A percentile compares a stretch with the other conserved stretches of the same genome.
Conservation (phyloP, 2,113 vertebrate genomes). For the Channa maculata region DNA sequence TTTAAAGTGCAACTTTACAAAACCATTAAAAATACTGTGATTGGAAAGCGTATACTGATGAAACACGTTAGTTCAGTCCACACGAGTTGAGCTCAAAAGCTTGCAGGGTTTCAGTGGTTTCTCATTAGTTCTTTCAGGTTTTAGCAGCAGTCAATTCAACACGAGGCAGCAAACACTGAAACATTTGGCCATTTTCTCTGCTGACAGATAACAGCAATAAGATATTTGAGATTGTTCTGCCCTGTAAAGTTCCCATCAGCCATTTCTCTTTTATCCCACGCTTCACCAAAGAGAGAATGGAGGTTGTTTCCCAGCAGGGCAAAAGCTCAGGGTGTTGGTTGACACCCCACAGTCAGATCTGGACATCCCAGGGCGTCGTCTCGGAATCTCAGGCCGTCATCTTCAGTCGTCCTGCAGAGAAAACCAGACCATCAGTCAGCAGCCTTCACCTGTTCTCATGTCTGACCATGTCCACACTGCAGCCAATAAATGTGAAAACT, state of each 20-base stretch:
- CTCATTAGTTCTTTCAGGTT: neutral
- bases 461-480: conserved; percentile 27
- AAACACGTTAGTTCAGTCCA: neutral
- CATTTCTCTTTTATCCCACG: conserved; percentile 6
- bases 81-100: neutral
- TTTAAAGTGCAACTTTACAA: conserved; percentile 81
- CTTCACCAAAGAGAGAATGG: neutral
- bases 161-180: too few species aligned
- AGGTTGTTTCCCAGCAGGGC: neutral
- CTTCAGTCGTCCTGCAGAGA: conserved; percentile 81
- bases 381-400: conserved; percentile 69
- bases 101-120: neutral
- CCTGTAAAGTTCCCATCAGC: conserved; percentile 6
- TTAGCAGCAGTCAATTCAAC: too few species aligned
- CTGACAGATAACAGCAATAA: neutral
- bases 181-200: neutral
- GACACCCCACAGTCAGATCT: conserved; percentile 5
- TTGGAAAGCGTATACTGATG: conserved; percentile 58
- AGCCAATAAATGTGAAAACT: conserved; percentile 35
- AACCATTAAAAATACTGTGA: conserved; percentile 73
- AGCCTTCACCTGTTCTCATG: neutral
- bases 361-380: neutral
- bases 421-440: neutral
- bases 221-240: too few species aligned
- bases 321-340: too few species aligned